A percentile compares a stretch with the other conserved stretches of the same genome.
phyloP scores from a whole-genome alignment of 2,113 vertebrate genomes.

The Gallinago jamesoni region DNA sequence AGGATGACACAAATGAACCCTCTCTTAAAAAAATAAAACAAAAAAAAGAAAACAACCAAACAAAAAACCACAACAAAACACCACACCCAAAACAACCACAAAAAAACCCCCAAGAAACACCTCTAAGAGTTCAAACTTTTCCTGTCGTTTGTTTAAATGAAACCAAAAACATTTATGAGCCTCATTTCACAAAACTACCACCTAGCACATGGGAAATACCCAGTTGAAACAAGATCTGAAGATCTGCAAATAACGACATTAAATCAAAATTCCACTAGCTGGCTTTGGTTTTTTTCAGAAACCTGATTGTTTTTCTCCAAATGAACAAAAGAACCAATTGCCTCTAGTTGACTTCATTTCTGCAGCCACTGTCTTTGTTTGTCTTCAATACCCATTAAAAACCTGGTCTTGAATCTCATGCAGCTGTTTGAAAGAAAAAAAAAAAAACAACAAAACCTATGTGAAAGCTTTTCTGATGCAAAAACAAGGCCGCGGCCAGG shows the following conservation, averaged over 20 bases:
- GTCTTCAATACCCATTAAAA: constrained; percentile 89
- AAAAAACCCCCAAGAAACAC: neutral
- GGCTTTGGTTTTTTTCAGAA: constrained; percentile 67
- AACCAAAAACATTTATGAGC: neutral
- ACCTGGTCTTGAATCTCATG: constrained; percentile 80
- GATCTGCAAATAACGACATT: constrained; percentile 37
- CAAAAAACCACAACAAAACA: neutral
- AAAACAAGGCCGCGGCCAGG: constrained; percentile 67
- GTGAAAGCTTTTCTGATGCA: constrained; percentile 95
- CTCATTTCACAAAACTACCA: neutral
- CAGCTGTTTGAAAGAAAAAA: constrained; percentile 82
- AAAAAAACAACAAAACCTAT: constrained; percentile 70
- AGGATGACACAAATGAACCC: neutral
- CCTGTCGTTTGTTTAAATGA: neutral
- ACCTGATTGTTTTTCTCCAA: constrained; percentile 76
- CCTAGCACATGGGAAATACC: neutral
- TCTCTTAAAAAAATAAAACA: neutral
- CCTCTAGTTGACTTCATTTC: constrained; percentile 84
- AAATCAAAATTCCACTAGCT: constrained; percentile 31
- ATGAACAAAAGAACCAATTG: constrained; percentile 85
- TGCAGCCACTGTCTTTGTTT: constrained; percentile 82
- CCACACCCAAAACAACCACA: neutral
- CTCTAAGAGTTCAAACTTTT: neutral
- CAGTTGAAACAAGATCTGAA: neutral
- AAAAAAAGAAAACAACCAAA: neutral